Conservation (phyloP, 2,888 invertebrate genomes). For the Opisthograptis luteolata region DNA sequence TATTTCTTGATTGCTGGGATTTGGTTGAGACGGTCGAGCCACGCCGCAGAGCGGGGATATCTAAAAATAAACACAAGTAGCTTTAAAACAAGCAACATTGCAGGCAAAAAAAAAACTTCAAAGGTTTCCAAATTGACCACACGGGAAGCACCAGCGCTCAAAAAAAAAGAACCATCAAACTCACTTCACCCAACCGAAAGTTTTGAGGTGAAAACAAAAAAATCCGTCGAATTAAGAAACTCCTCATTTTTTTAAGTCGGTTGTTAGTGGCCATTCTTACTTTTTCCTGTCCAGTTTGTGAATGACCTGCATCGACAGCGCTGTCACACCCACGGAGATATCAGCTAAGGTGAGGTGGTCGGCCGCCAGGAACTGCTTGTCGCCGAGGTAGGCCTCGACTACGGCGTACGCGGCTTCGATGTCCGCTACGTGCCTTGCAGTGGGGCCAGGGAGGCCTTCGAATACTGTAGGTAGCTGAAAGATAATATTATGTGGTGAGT, state of each 20-base stretch:
- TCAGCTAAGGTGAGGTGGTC: constrained; percentile 44
- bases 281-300: constrained; percentile 29
- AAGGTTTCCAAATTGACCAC: no score
- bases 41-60: constrained; percentile 46
- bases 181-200: no score
- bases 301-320: constrained; percentile 26
- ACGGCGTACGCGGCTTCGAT: constrained; percentile 40
- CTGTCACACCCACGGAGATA: constrained; percentile 35
- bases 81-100: no score
- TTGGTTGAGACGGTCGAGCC: constrained; percentile 46
- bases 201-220: no score
- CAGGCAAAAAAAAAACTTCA: no score
- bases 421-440: constrained; percentile 31
- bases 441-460: constrained; percentile 31
- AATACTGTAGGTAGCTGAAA: constrained; percentile 43
- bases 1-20: constrained; percentile 51
- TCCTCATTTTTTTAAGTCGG: no score
- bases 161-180: no score
- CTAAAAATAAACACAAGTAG: constrained; percentile 31
- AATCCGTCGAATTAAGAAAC: no score
- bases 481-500: neutral
- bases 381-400: constrained; percentile 40
- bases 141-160: no score
- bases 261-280: no score
- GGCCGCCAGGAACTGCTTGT: constrained; percentile 36